Conservation (phyloP, 92 coral and sea anemone species). For the Parazoanthus darwini region DNA sequence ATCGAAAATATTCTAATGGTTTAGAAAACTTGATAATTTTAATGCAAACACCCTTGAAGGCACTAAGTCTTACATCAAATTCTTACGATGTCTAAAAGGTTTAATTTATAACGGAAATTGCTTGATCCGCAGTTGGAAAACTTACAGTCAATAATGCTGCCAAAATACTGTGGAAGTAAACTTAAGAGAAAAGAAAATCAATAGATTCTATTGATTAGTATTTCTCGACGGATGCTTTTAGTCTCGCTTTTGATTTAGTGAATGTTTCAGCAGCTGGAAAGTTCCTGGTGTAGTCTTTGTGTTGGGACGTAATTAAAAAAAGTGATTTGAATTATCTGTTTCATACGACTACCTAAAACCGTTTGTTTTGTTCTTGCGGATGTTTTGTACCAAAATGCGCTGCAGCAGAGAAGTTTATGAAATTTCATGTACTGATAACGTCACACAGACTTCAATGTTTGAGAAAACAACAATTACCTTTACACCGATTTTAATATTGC, state of each 20-base stretch:
- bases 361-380: neutral
- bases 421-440: neutral
- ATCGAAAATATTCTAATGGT: no score
- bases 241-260: neutral
- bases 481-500: neutral
- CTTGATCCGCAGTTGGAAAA: neutral
- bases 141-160: neutral
- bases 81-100: neutral
- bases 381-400: neutral
- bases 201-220: neutral
- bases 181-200: neutral
- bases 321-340: neutral
- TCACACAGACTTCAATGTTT: neutral
- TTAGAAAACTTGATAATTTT: no score
- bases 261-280: neutral
- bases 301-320: constrained; percentile 1
- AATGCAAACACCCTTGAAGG: neutral
- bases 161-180: neutral
- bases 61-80: neutral
- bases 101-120: neutral
- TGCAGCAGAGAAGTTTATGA: neutral
- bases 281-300: neutral
- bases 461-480: neutral
- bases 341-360: neutral
- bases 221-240: neutral